These are phyloP conservation scores for Amblyopsis hoosieri DNA, from an alignment of 2,797 vertebrate species.

Conservation along the genomic window DNA sequence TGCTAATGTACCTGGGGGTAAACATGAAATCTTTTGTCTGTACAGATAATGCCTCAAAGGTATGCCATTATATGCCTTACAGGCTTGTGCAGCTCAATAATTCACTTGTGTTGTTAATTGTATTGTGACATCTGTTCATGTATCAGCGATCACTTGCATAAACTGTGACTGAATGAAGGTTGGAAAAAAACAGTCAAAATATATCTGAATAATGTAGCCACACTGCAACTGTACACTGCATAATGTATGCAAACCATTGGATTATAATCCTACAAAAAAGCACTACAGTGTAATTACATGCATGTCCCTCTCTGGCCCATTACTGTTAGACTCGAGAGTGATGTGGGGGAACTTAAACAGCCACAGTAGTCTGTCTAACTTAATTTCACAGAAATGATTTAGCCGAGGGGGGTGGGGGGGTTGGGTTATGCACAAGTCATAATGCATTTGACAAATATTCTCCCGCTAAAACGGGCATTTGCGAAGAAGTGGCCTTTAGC, in stretches of 20 bases:
- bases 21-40: conserved; percentile 43
- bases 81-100: conserved; percentile 9
- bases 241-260: conserved; percentile 66
- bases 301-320: conserved; percentile 58
- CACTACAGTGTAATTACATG: conserved; percentile 69
- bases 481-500: conserved; percentile 82
- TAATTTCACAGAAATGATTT: conserved; percentile 77
- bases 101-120: conserved; percentile 14
- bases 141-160: conserved; percentile 8
- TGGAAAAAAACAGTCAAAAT: conserved; percentile 23
- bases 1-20: conserved; percentile 43
- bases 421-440: conserved; percentile 74
- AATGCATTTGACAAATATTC: conserved; percentile 85
- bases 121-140: conserved; percentile 11
- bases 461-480: conserved; percentile 81
- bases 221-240: conserved; percentile 57
- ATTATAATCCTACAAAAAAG: conserved; percentile 68
- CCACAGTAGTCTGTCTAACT: conserved; percentile 81
- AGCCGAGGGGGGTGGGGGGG: conserved; percentile 57
- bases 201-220: conserved; percentile 57
- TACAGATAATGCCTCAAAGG: conserved; percentile 44
- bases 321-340: conserved; percentile 59
- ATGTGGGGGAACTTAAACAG: conserved; percentile 69
- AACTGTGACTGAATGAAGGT: conserved; percentile 36
- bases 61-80: conserved; percentile 15